Percentiles rank a stretch among this genome's conserved stretches.
Evolutionary conservation across 2,888 invertebrate genomes (phyloP).

Genomic region (Eugnorisma glareosa): DNA sequence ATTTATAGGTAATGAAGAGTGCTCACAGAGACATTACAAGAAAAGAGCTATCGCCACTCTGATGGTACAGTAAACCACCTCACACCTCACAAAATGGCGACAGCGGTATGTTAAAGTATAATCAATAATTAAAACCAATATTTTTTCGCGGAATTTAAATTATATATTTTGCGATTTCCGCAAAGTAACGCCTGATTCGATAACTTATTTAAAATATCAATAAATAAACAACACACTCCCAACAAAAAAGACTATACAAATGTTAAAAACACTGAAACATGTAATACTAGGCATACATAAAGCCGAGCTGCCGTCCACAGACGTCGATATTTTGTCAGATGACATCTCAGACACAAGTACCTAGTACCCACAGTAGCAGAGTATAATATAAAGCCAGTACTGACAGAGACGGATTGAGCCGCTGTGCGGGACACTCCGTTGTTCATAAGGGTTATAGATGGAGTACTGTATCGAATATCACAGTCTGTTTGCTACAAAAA

Average conservation of each 20-base stretch:
- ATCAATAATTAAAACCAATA: too few species aligned
- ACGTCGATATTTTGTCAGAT: conserved; percentile 57
- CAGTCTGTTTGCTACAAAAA: conserved; percentile 13
- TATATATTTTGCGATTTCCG: too few species aligned
- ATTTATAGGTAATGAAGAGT: too few species aligned
- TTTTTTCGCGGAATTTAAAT: too few species aligned
- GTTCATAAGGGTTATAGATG: conserved; percentile 53
- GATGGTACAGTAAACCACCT: too few species aligned
- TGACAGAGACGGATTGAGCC: conserved; percentile 49
- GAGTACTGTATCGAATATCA: conserved; percentile 44
- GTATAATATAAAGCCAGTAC: conserved; percentile 36
- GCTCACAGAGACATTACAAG: too few species aligned
- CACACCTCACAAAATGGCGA: too few species aligned
- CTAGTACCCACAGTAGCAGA: conserved; percentile 24
- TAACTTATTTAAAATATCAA: not conserved
- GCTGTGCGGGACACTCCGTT: conserved; percentile 50
- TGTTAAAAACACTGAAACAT: conserved; percentile 19
- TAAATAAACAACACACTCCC: not conserved
- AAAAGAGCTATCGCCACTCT: too few species aligned
- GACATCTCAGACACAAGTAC: conserved; percentile 40
- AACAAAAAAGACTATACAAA: not conserved
- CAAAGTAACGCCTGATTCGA: too few species aligned
- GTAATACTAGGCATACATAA: conserved; percentile 31
- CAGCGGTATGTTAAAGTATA: too few species aligned
- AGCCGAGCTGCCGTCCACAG: conserved; percentile 38